Base-by-base conservation (phyloP, 2,797 vertebrate species). In the Clamator glandarius region DNA sequence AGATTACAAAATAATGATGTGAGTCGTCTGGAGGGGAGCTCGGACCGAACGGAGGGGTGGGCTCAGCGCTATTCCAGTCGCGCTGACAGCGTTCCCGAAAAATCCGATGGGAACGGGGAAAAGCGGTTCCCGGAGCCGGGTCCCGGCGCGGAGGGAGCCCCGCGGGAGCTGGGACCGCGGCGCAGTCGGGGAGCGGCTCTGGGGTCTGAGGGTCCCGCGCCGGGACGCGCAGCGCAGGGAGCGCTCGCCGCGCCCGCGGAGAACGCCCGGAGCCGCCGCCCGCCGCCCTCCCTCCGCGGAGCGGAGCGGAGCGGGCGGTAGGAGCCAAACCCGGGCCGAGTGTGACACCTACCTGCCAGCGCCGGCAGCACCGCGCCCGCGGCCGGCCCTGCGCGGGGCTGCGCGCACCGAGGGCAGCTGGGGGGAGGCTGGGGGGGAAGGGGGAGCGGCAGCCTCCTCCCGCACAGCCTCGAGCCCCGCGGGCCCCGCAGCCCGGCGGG, bases 271-370 rank as follows among this genome's bases (percentile, higher is more conserved):
- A 29, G n/a, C 44, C 39, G 39, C n/a, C n/a, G n/a, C n/a, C n/a
- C n/a, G n/a, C n/a, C n/a, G 39, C 39, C 39, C 39, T 39, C 39
- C 39, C 39, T 39, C 42, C 79, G 72, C 91, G 41, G 18, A 13
- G 44, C 31, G 41, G 18, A 13, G 44, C 31, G 63, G 58, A 72
- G 58, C 87, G 95, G 96, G 96, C 94, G 50, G 72, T 39, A 36
- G 92, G 89, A 96, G 95, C 96, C 97, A 99, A 99, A 98, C 98
- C 97, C 98, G 97, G 98, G 98, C 98, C 99, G 99, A 99, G 98
- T 99, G 98, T 99, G 99, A 99, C 99, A 99, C 99, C 99, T 99
- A 99, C 98, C 99, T 99, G 99, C 98, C 98, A 98, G 97, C 98
- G 94, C 97, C 97, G 98, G 99, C 97, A 99, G 93, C 93, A 93